Evolutionary conservation across 2,113 vertebrate genomes (phyloP), one percentile per base, ranked within the genome.

Genomic region (Pseudolaguvia tuberculata): DNA sequence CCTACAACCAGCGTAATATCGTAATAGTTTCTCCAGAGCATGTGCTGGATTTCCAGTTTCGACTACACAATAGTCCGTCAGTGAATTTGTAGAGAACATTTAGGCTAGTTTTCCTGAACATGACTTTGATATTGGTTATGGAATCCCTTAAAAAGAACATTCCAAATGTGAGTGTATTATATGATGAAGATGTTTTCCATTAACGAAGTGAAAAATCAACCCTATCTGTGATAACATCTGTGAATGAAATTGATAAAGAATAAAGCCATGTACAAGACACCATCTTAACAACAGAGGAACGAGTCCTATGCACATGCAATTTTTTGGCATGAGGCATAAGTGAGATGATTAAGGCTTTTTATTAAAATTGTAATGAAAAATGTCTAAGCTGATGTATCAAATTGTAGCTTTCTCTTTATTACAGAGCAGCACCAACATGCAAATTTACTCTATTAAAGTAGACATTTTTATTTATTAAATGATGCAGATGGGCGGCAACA

Each of bases 191-290:
- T 57, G 39, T 5, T 4, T 42, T 42, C 9, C 39, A 75, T 48
- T 70, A 81, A 35, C 62, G 39, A 57, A 72, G 59, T 79, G 66
- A 55, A 72, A 82, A 77, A 71, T 56, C 20, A 56, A 82, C 80
- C 79, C 78, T 72, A 76, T 42, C 80, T 78, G 76, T 72, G 72
- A 71, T 77, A 75, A 82, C 82, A 84, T 82, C 76, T 84, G 80
- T 69, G 68, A 79, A 77, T 74, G 76, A 78, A 77, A 72, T 79
- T 58, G 74, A 25, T 77, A 72, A 66, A 74, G 39, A 53, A 71
- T 21, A 61, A 67, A 57, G 59, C 29, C n/a, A 11, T 63, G 59
- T 56, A 42, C 56, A 69, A n/a, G 27, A 77, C 72, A 59, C 27
- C 11, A 10, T 45, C 78, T 31, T 15, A 23, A 59, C n/a, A 50